These are phyloP conservation scores for Drosophila busckii DNA, from an alignment of 1,140 invertebrate genomes.

Conservation along the genomic window DNA sequence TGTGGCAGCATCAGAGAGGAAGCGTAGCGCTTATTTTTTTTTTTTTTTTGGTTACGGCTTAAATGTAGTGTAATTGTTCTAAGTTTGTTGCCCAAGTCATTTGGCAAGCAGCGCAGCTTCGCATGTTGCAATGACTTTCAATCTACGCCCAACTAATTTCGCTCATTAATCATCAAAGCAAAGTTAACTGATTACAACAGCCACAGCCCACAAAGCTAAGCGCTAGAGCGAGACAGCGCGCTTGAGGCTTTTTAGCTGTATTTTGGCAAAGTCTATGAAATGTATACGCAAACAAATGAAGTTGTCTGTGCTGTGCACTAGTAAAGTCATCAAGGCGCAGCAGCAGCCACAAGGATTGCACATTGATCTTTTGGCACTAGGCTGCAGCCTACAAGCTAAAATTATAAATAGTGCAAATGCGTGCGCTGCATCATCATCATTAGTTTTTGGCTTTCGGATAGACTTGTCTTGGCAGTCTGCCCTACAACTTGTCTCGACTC, in stretches of 20 bases:
- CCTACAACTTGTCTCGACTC: constrained; percentile 38
- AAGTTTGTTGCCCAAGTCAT: constrained; percentile 72
- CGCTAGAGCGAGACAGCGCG: too few species aligned
- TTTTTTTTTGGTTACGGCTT: too few species aligned
- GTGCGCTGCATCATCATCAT: constrained; percentile 74
- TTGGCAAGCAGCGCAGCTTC: constrained; percentile 48
- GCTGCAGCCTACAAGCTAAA: constrained; percentile 44
- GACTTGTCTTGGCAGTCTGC: constrained; percentile 51
- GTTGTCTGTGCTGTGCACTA: constrained; percentile 56
- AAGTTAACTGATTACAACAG: constrained; percentile 60
- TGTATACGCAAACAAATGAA: constrained; percentile 75
- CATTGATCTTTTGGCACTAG: constrained; percentile 76
- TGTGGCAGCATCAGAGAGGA: constrained; percentile 43
- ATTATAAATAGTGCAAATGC: constrained; percentile 77
- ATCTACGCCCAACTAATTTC: constrained; percentile 53
- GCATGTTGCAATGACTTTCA: constrained; percentile 31
- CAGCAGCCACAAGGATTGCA: constrained; percentile 41
- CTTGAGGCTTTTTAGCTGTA: constrained; percentile 36
- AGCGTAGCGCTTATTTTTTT: constrained; percentile 40
- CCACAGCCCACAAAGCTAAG: constrained; percentile 56
- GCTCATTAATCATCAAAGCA: constrained; percentile 65
- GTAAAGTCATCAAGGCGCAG: constrained; percentile 64
- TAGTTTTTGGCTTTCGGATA: constrained; percentile 67
- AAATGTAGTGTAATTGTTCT: constrained; percentile 60
- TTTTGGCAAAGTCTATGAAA: constrained; percentile 50